Conservation (phyloP, 2,888 invertebrate genomes). For the Nemotelus pantherinus region DNA sequence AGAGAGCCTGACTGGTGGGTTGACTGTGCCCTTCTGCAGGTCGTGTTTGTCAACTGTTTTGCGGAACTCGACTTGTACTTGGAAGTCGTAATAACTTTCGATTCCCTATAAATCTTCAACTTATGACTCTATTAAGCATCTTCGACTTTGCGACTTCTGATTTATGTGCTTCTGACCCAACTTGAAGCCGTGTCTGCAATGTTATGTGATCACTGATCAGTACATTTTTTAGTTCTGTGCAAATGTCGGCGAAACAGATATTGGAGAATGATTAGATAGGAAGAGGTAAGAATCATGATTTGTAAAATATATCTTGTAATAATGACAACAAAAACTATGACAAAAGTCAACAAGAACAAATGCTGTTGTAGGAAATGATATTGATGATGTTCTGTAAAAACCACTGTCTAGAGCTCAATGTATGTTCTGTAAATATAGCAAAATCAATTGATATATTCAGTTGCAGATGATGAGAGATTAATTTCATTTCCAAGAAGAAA, state of each 20-base stretch:
- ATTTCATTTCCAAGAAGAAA: too few species aligned
- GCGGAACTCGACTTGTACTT: conserved; percentile 18
- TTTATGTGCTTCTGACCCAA: conserved; percentile 21
- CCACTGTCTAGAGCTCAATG: too few species aligned
- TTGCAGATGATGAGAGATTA: too few species aligned
- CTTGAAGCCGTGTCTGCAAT: not conserved
- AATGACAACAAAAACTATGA: too few species aligned
- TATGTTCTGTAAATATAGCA: too few species aligned
- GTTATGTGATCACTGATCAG: not conserved
- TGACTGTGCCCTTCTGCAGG: conserved; percentile 28
- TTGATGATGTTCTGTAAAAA: too few species aligned
- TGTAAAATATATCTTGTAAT: not conserved
- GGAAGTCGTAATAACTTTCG: conserved; percentile 24
- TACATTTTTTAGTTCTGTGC: not conserved
- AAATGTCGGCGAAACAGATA: not conserved
- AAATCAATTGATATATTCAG: too few species aligned
- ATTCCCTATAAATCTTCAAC: conserved; percentile 31
- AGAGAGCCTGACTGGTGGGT: not conserved
- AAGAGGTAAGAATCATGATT: conserved; percentile 5
- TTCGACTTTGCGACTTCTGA: conserved; percentile 15
- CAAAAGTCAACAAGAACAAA: too few species aligned
- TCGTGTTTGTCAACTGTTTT: conserved; percentile 38
- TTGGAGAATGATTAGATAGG: not conserved
- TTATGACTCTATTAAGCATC: conserved; percentile 37
- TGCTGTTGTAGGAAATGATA: too few species aligned